phyloP scores from a whole-genome alignment of 2,888 invertebrate genomes.

The Drosophila meridiana region DNA sequence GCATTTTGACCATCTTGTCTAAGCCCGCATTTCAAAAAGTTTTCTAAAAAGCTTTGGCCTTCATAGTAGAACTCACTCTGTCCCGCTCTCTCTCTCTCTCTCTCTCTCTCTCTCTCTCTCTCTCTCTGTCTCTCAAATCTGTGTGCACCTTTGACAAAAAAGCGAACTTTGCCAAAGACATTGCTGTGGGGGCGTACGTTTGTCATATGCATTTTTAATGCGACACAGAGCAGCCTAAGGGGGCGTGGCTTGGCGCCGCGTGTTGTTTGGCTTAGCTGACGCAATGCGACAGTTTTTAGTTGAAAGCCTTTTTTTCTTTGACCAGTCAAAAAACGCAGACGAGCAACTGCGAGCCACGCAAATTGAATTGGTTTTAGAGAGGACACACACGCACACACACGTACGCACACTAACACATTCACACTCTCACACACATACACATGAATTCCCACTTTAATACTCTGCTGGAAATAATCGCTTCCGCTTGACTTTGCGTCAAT shows the following conservation, averaged over 20 bases:
- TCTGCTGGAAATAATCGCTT: conserved; percentile 70
- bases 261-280: conserved; percentile 54
- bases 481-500: conserved; percentile 77
- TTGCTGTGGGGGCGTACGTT: conserved; percentile 33
- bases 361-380: conserved; percentile 68
- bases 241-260: conserved; percentile 18
- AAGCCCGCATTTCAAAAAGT: conserved; percentile 60
- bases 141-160: conserved; percentile 40
- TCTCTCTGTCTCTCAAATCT: conserved; percentile 9
- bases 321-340: conserved; percentile 25
- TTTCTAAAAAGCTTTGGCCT: conserved; percentile 59
- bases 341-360: conserved; percentile 43
- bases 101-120: background rate
- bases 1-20: conserved; percentile 58
- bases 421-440: conserved; percentile 2
- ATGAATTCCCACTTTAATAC: background rate
- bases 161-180: conserved; percentile 14
- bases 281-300: conserved; percentile 68
- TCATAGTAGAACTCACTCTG: conserved; percentile 19
- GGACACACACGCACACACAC: conserved; percentile 21
- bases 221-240: conserved; percentile 18
- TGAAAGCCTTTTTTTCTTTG: conserved; percentile 25
- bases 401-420: background rate
- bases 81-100: background rate
- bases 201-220: conserved; percentile 74